Evolutionary conservation across 2,797 vertebrate species (phyloP).

Genomic region (Enteromius paludinosus): DNA sequence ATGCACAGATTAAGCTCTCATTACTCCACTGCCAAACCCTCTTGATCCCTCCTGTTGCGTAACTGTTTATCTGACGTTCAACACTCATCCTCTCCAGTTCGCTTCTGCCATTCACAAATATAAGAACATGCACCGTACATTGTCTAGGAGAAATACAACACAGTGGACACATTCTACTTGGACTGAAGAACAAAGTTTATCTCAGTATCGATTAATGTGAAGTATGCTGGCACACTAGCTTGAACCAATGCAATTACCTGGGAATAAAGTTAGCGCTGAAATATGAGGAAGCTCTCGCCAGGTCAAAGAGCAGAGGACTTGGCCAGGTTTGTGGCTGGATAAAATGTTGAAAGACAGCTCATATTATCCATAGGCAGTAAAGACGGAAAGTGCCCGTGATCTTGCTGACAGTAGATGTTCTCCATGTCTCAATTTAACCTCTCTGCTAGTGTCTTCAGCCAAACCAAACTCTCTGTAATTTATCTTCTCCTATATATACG

Average conservation of each 20-base stretch:
- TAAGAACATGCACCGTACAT: not conserved
- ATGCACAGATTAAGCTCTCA: conserved; percentile 48
- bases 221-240: conserved; percentile 29
- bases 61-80: conserved; percentile 41
- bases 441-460: conserved; percentile 13
- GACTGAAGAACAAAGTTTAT: conserved; percentile 6
- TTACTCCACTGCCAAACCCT: conserved; percentile 44
- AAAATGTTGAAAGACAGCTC: conserved; percentile 35
- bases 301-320: conserved; percentile 18
- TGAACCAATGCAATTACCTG: conserved; percentile 40
- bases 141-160: conserved; percentile 16
- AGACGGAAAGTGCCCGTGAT: conserved; percentile 3
- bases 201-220: conserved; percentile 25
- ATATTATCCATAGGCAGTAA: conserved; percentile 30
- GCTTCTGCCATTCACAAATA: conserved; percentile 56
- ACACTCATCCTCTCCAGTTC: conserved; percentile 58
- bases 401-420: conserved; percentile 43
- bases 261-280: conserved; percentile 37
- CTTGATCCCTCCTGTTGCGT: conserved; percentile 36
- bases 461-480: not conserved
- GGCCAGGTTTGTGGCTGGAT: conserved; percentile 9
- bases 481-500: not conserved
- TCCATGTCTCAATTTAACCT: conserved; percentile 22
- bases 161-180: not conserved
- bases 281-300: conserved; percentile 24